These are phyloP conservation scores for Uria lomvia DNA, from an alignment of 2,113 vertebrate genomes.

Conservation along the genomic window DNA sequence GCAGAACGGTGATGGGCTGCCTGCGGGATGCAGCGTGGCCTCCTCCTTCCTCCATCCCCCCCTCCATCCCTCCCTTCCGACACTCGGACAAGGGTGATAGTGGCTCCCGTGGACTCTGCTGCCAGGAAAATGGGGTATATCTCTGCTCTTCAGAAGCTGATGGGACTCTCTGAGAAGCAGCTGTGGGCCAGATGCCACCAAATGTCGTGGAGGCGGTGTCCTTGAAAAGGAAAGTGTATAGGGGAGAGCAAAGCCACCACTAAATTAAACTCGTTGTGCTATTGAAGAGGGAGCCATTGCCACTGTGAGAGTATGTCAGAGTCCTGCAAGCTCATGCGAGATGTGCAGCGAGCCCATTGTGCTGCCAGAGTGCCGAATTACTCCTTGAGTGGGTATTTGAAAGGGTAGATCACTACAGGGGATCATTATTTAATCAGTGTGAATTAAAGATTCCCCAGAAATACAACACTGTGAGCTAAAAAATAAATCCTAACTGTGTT, in stretches of 20 bases:
- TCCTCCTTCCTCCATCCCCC: too few relatives aligned
- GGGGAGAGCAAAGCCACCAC: not conserved
- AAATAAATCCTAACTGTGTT: not conserved
- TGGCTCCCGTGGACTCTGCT: not conserved
- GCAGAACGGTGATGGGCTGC: not conserved
- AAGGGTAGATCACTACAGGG: not conserved
- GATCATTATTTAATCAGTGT: not conserved
- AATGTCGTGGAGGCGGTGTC: accelerated
- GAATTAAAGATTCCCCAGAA: constrained; percentile 2
- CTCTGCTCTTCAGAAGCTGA: not conserved
- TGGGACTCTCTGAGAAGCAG: not conserved
- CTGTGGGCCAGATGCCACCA: not conserved
- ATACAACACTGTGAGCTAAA: not conserved
- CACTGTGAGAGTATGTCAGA: not conserved
- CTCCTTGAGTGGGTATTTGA: not conserved
- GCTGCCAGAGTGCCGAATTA: not conserved
- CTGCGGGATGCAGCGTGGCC: not conserved
- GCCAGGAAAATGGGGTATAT: not conserved
- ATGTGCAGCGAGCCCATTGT: not conserved
- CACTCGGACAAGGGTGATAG: accelerated
- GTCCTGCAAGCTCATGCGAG: not conserved
- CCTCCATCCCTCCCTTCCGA: not conserved
- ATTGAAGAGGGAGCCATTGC: not conserved
- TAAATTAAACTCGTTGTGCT: not conserved
- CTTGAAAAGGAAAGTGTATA: not conserved